phyloP scores from a whole-genome alignment of 1,140 invertebrate genomes.

The Leptinotarsa defecta region DNA sequence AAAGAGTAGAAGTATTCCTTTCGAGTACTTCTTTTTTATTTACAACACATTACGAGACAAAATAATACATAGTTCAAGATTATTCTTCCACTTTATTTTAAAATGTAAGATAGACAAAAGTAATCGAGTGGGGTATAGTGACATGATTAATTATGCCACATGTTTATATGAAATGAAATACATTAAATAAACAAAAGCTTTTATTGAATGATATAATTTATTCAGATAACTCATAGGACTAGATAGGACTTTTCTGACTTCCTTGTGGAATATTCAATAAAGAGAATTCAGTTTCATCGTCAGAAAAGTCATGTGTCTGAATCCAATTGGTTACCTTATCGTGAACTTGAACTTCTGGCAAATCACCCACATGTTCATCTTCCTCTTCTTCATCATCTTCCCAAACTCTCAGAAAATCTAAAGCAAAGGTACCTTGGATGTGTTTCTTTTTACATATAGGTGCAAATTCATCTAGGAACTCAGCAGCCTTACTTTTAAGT shows the following conservation, averaged over 20 bases:
- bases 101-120: too few species aligned
- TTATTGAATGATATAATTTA: too few species aligned
- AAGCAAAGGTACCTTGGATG: constrained; percentile 9
- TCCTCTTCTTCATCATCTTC: constrained; percentile 20
- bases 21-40: too few species aligned
- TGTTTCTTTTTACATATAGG: neutral
- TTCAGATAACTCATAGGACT: too few species aligned
- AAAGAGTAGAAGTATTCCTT: too few species aligned
- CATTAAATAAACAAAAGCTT: too few species aligned
- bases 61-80: too few species aligned
- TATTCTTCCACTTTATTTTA: too few species aligned
- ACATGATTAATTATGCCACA: too few species aligned
- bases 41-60: too few species aligned
- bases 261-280: neutral
- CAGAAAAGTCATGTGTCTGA: constrained; percentile 18
- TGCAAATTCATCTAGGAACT: constrained; percentile 16
- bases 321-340: constrained; percentile 24
- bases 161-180: too few species aligned
- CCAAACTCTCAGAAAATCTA: constrained; percentile 26
- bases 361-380: neutral
- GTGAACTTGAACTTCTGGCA: constrained; percentile 10
- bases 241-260: neutral
- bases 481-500: neutral
- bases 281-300: neutral
- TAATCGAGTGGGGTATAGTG: too few species aligned